Evolutionary conservation across 2,888 invertebrate genomes (phyloP).

Genomic region (Nineta flava): DNA sequence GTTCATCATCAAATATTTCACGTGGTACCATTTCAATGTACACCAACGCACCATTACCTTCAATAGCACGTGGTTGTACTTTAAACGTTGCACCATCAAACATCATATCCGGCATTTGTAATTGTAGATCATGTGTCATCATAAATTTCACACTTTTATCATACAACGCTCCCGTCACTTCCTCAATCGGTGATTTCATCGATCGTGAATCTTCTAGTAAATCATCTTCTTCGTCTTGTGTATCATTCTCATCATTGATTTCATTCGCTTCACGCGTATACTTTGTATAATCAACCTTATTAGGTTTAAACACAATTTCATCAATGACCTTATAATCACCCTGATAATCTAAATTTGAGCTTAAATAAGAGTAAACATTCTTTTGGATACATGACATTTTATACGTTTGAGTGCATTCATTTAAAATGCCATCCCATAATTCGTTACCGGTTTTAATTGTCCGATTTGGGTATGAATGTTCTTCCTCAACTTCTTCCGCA

Average conservation of each 20-base stretch:
- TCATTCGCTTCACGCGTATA: constrained; percentile 36
- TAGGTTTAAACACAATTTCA: constrained; percentile 45
- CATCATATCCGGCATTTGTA: constrained; percentile 53
- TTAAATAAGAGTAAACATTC: constrained; percentile 57
- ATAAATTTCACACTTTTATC: constrained; percentile 56
- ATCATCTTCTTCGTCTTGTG: constrained; percentile 28
- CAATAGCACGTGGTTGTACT: constrained; percentile 56
- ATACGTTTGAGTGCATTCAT: constrained; percentile 48
- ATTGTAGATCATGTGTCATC: constrained; percentile 59
- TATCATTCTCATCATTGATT: constrained; percentile 20
- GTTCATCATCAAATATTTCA: constrained; percentile 16
- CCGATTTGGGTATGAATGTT: background rate
- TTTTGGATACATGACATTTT: constrained; percentile 61
- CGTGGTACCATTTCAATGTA: constrained; percentile 54
- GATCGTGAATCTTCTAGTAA: constrained; percentile 17
- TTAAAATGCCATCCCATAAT: constrained; percentile 57
- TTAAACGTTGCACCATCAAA: constrained; percentile 58
- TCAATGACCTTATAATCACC: constrained; percentile 50
- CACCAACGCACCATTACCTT: constrained; percentile 55
- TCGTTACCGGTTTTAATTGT: constrained; percentile 34
- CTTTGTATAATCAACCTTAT: constrained; percentile 40
- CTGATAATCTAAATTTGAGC: constrained; percentile 42
- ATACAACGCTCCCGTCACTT: constrained; percentile 55
- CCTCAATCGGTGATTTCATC: constrained; percentile 44
- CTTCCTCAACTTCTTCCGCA: background rate